phyloP scores from a whole-genome alignment of 2,797 vertebrate genomes.

The Oryzias sinensis region DNA sequence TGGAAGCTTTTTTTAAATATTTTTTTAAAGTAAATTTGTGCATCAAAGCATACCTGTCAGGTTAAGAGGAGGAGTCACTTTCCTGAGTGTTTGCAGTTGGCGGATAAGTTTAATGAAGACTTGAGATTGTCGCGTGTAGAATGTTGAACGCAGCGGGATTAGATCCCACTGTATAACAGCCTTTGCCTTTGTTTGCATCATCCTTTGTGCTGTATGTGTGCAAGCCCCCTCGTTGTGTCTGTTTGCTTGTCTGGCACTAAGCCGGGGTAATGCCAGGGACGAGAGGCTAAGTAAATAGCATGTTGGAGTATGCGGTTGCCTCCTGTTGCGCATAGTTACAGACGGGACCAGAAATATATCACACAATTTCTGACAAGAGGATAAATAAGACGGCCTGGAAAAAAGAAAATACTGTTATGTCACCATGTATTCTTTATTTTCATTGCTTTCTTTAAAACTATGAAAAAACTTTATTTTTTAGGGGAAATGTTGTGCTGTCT shows the following conservation, averaged over 20 bases:
- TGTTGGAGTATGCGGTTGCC: constrained; percentile 51
- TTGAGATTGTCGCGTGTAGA: constrained; percentile 43
- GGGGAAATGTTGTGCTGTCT: no score
- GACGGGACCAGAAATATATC: constrained; percentile 10
- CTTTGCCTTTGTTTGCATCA: constrained; percentile 61
- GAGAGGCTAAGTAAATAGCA: constrained; percentile 59
- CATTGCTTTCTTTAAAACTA: no score
- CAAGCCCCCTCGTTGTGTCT: constrained; percentile 40
- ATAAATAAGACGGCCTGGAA: constrained; percentile 9
- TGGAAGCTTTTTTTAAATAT: constrained; percentile 56
- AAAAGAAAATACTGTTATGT: neutral
- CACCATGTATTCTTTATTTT: no score
- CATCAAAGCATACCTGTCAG: constrained; percentile 21
- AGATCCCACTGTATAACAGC: constrained; percentile 51
- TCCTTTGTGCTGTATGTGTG: constrained; percentile 53
- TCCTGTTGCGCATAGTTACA: constrained; percentile 49
- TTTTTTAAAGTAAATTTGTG: constrained; percentile 14
- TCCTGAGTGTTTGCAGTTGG: constrained; percentile 12
- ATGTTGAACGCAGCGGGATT: constrained; percentile 65
- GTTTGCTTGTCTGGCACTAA: constrained; percentile 64
- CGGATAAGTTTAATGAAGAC: constrained; percentile 32
- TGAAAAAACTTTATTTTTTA: no score
- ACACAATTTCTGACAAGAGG: constrained; percentile 5
- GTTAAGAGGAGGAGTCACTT: neutral
- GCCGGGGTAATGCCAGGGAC: constrained; percentile 59